phyloP scores from a whole-genome alignment of 2,797 vertebrate species.

The Arctocebus calabarensis region DNA sequence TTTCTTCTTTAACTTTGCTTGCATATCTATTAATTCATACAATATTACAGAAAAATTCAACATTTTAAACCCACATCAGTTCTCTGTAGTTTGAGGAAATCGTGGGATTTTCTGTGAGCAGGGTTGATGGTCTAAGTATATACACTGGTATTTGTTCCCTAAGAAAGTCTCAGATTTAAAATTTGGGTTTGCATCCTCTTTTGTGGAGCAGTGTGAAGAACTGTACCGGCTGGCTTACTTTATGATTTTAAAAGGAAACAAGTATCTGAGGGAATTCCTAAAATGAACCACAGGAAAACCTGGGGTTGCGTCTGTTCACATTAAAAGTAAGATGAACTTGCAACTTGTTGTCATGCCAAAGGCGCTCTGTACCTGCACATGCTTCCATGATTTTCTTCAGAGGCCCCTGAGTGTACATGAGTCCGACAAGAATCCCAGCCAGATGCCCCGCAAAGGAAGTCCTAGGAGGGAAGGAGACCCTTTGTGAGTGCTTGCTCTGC shows the following conservation, averaged over 20 bases:
- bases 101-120: not conserved
- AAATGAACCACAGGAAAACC: not conserved
- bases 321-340: slow-evolving; percentile 29
- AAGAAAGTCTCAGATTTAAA: slow-evolving; percentile 16
- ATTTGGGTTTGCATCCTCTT: not conserved
- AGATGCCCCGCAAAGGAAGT: slow-evolving; percentile 96
- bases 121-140: not conserved
- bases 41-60: not conserved
- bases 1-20: slow-evolving; percentile 47
- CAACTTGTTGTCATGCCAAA: not conserved
- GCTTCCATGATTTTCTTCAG: slow-evolving; percentile 91
- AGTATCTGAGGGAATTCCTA: not conserved
- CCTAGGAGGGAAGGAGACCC: slow-evolving; percentile 85
- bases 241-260: not conserved
- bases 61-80: slow-evolving; percentile 3
- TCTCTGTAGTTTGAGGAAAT: not conserved
- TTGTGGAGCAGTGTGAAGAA: not conserved
- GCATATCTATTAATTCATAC: not conserved
- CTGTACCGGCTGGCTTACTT: not conserved
- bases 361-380: slow-evolving; percentile 89
- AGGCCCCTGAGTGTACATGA: slow-evolving; percentile 94
- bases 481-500: slow-evolving; percentile 49
- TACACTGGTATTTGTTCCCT: not conserved
- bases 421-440: slow-evolving; percentile 95
- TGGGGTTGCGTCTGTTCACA: not conserved